Base-by-base conservation (phyloP, 2,797 vertebrate genomes). In the Megalops cyprinoides region DNA sequence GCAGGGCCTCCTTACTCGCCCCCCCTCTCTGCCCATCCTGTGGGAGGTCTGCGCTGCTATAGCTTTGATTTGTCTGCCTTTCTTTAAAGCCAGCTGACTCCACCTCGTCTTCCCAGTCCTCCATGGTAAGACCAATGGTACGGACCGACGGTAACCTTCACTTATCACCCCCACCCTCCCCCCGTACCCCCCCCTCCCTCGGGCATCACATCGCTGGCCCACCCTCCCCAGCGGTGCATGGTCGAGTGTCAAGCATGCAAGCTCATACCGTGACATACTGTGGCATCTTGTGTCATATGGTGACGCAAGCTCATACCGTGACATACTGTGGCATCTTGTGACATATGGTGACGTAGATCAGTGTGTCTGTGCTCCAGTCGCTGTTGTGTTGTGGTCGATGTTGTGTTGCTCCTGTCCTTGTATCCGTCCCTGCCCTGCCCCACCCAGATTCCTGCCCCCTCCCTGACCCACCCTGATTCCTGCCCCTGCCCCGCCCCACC, bases 51-150 rank as follows among this genome's bases (percentile, higher is more conserved):
- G 89, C 87, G 91, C 95, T 96, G 94, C 95, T 96, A 97, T 96
- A 96, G 95, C 96, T 97, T 96, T 97, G 96, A 96, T 99, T 96
- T 98, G 94, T 99, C 96, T 98, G 94, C 97, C 97, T 99, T 98
- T 97, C 97, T 97, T 98, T 99, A 98, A 99, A 99, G 98, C 97
- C 98, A 97, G 96, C 97, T 98, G 98, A 99, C 93, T 96, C 97
- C 88, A 92, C 94, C 90, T 89, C 93, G 95, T 98, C 97, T 94
- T 96, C 97, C 96, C 94, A 94, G 89, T 96, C 96, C 96, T 96
- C 96, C 96, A 97, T 96, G 98, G 98, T 98, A 99, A 99, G 98
- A 96, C 94, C 93, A 58, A 97, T 94, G 95, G 95, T 96, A 95
- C 87, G 93, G 91, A 88, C 90, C 79, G 86, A 93, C 90, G 92